A percentile compares a stretch with the other conserved stretches of the same genome.
phyloP scores from a whole-genome alignment of 2,888 invertebrate species.

The Agrenia bidenticulata region DNA sequence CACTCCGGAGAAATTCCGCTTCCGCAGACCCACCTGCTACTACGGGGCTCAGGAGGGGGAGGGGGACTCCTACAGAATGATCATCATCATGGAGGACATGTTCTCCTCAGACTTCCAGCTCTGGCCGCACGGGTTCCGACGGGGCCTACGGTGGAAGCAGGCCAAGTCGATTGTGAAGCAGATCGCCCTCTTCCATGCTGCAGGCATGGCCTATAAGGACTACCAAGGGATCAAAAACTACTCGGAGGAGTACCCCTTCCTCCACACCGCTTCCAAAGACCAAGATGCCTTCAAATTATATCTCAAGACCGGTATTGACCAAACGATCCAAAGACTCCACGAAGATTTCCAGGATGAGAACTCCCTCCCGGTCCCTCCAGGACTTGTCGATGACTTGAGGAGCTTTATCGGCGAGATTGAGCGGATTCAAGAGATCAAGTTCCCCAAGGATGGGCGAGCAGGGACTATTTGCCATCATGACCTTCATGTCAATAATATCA shows the following conservation, averaged over 20 bases:
- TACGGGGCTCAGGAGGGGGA: conserved; percentile 37
- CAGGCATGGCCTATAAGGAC: conserved; percentile 33
- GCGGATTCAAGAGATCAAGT: not conserved
- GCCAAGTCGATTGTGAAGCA: conserved; percentile 28
- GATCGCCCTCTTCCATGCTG: conserved; percentile 36
- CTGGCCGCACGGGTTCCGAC: conserved; percentile 31
- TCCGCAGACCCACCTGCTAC: conserved; percentile 33
- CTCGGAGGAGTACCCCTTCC: not conserved
- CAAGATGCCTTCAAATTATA: not conserved
- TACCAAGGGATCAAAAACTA: not conserved
- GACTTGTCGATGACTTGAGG: conserved; percentile 19
- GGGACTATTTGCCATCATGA: conserved; percentile 30
- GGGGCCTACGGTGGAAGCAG: conserved; percentile 23
- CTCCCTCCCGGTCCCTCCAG: conserved; percentile 17
- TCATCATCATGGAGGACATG: conserved; percentile 38
- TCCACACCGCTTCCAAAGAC: not conserved
- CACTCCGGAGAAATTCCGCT: conserved; percentile 22
- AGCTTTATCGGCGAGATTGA: conserved; percentile 2
- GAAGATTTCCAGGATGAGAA: conserved; percentile 1
- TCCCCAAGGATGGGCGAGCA: not conserved
- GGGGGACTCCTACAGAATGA: conserved; percentile 30
- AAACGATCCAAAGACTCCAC: conserved; percentile 20
- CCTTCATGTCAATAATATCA: conserved; percentile 36
- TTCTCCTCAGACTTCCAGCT: conserved; percentile 12
- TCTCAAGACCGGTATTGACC: conserved; percentile 14